phyloP scores from a whole-genome alignment of 2,113 vertebrate genomes.

The Oplegnathus fasciatus region DNA sequence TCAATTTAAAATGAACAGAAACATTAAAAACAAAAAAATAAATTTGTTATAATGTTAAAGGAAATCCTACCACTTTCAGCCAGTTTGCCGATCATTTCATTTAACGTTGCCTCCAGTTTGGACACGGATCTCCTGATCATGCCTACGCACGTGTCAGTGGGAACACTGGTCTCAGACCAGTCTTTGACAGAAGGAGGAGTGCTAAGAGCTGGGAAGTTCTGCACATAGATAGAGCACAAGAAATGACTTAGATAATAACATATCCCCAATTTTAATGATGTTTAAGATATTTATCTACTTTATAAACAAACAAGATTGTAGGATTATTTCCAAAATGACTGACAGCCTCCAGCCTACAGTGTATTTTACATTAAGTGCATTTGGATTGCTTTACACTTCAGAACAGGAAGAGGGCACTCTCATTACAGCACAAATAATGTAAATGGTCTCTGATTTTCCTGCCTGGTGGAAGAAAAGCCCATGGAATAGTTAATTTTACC shows the following conservation, averaged over 20 bases:
- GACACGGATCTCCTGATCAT: conserved; percentile 80
- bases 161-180: conserved; percentile 82
- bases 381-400: neutral
- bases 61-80: conserved; percentile 74
- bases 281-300: neutral
- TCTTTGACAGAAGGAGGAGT: conserved; percentile 78
- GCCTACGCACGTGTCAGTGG: conserved; percentile 79
- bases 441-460: neutral
- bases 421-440: neutral
- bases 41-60: neutral
- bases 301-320: neutral
- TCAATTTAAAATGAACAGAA: neutral
- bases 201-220: conserved; percentile 83
- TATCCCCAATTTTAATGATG: neutral
- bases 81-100: conserved; percentile 77
- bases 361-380: neutral
- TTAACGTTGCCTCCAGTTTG: conserved; percentile 73
- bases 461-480: neutral
- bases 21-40: fast-evolving
- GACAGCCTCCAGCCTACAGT: neutral
- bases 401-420: conserved; percentile 2
- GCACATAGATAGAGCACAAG: conserved; percentile 16
- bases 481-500: neutral
- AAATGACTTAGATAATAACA: neutral
- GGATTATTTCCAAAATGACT: neutral